Evolutionary conservation across 2,113 vertebrate genomes (phyloP), one percentile per base, ranked within the genome.

Genomic region (Aviceda subcristata): DNA sequence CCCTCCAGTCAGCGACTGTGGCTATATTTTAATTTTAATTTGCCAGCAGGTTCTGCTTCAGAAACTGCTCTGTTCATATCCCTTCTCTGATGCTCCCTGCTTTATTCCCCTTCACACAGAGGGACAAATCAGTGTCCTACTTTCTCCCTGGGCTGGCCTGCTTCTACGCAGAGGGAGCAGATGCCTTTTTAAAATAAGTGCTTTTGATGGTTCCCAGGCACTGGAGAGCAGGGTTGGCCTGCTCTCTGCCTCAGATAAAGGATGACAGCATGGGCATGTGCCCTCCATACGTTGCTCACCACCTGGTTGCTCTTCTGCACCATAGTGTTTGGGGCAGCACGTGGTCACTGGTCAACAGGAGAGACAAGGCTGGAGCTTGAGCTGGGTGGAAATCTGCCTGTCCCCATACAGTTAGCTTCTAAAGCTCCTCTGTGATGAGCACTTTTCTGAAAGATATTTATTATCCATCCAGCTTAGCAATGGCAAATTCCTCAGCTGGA

Each of bases 231-330:
- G 38, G 60, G 23, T 59, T 89, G 89, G 51, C 34, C 43, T 20
- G 83, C 43, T 80, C 30, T 32, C 46, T 55, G 26, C 56, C 32
- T 89, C 69, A 68, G 62, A 60, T 91, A 48, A 90, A 46, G 56
- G 27, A 32, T 29, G n/a, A 18, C 73, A 80, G 67, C 3, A 1
- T 30, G 8, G 32, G 36, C 20, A 10, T 1, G 1, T 86, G 72
- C 43, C 12, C 30, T 63, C 22, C 0, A 1, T 22, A 3, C 0
- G 1, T 32, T 46, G 48, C 55, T 78, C 36, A 26, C 5, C 12
- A 15, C 13, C 23, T 5, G 1, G 48, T 57, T 8, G 4, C 41
- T 67, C 34, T 57, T 46, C 50, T 46, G 32, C 1, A 1, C 41
- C 81, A 34, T 12, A 4, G 24, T 7, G 20, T 15, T 77, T 1